Percentiles rank a stretch among this genome's conserved stretches.
Evolutionary conservation across 2,797 vertebrate genomes (phyloP).

Genomic region (Alcedo atthis): DNA sequence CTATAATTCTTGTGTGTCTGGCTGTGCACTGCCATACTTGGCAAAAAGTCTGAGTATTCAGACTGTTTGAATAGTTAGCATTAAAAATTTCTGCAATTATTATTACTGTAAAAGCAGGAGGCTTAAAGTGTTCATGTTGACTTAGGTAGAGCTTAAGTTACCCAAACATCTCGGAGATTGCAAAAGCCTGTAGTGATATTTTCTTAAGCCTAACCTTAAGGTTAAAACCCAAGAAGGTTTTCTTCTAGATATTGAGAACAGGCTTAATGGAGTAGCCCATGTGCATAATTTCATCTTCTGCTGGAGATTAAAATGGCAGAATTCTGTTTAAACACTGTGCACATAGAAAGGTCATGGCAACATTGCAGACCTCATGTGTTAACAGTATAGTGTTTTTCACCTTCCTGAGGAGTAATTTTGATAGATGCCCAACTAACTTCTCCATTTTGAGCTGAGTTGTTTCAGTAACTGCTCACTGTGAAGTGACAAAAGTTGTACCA

Average conservation of each 20-base stretch:
- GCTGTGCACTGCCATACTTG: not conserved
- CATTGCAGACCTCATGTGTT: accelerated
- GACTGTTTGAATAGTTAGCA: not conserved
- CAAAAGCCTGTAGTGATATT: slow-evolving; percentile 17
- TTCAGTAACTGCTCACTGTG: not conserved
- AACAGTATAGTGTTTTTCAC: not conserved
- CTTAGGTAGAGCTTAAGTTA: not conserved
- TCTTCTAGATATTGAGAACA: not conserved
- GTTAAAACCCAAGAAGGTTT: too few species aligned
- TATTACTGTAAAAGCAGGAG: not conserved
- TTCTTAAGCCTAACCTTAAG: slow-evolving; percentile 21
- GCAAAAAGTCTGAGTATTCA: not conserved
- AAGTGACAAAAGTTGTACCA: not conserved
- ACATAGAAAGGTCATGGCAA: not conserved
- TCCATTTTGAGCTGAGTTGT: not conserved
- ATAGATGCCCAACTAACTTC: not conserved
- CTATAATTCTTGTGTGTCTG: not conserved
- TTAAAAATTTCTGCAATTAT: not conserved
- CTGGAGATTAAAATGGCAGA: not conserved
- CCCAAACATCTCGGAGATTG: not conserved
- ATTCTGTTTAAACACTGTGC: not conserved
- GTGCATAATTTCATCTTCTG: not conserved
- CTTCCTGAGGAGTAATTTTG: not conserved
- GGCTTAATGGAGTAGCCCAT: not conserved
- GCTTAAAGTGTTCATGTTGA: slow-evolving; percentile 48